phyloP scores from a whole-genome alignment of 2,888 invertebrate species.

The Eristalinus aeneus region DNA sequence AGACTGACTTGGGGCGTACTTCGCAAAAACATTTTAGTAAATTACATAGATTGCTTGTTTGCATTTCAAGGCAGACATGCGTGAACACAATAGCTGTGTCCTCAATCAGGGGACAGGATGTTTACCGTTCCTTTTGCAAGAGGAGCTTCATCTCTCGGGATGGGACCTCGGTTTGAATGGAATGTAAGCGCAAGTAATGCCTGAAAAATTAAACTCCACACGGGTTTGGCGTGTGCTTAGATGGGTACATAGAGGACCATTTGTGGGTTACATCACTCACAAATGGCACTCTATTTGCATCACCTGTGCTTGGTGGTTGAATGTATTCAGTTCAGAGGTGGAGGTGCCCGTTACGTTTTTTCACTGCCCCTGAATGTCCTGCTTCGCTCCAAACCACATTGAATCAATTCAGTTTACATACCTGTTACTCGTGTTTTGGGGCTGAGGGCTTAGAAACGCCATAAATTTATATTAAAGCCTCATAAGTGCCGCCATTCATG shows the following conservation, averaged over 20 bases:
- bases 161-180: neutral
- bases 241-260: too few relatives aligned
- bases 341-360: too few relatives aligned
- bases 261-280: too few relatives aligned
- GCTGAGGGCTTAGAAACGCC: too few relatives aligned
- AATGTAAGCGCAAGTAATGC: slow-evolving; percentile 30
- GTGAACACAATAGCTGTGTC: slow-evolving; percentile 59
- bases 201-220: slow-evolving; percentile 16
- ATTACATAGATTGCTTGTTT: slow-evolving; percentile 68
- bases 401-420: too few relatives aligned
- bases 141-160: neutral
- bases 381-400: too few relatives aligned
- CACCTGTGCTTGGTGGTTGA: too few relatives aligned
- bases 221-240: neutral
- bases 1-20: slow-evolving; percentile 37
- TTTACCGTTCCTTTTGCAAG: neutral
- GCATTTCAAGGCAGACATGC: slow-evolving; percentile 59
- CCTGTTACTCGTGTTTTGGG: too few relatives aligned
- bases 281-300: too few relatives aligned
- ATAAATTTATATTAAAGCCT: neutral
- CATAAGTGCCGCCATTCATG: neutral
- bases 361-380: too few relatives aligned
- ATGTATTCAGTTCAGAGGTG: too few relatives aligned
- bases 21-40: slow-evolving; percentile 63
- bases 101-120: slow-evolving; percentile 56